A percentile compares a stretch with the other conserved stretches of the same genome.
phyloP scores from a whole-genome alignment of 2,797 vertebrate genomes.

The Molossus alvarezi region DNA sequence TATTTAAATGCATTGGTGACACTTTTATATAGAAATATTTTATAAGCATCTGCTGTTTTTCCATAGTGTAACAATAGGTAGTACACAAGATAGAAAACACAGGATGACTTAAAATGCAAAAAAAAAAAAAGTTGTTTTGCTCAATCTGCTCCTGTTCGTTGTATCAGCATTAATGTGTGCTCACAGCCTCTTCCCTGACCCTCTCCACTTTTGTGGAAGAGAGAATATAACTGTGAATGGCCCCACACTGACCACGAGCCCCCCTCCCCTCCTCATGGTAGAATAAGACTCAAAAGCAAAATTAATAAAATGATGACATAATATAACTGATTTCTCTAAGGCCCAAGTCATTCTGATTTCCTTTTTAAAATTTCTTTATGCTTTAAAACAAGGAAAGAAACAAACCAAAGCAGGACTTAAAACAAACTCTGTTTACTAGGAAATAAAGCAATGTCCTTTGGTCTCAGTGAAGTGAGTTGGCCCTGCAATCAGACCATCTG shows the following conservation, averaged over 20 bases:
- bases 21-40: not conserved
- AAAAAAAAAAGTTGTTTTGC: not conserved
- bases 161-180: too few relatives aligned
- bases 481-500: not conserved
- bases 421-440: not conserved
- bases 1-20: conserved; percentile 34
- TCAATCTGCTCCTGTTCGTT: not conserved
- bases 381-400: conserved; percentile 51
- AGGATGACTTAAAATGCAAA: not conserved
- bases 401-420: conserved; percentile 13
- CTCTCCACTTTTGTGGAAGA: not conserved
- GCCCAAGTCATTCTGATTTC: not conserved
- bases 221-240: not conserved
- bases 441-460: conserved; percentile 14
- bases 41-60: conserved; percentile 1
- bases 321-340: not conserved
- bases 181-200: not conserved
- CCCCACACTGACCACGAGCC: not conserved
- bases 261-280: not conserved
- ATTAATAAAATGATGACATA: not conserved
- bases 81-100: not conserved
- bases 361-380: conserved; percentile 48
- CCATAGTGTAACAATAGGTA: not conserved
- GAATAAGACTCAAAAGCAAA: not conserved
- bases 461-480: not conserved